A percentile compares a stretch with the other conserved stretches of the same genome.
Evolutionary conservation across 2,113 vertebrate species (phyloP).

Genomic region (Bambusicola thoracicus): DNA sequence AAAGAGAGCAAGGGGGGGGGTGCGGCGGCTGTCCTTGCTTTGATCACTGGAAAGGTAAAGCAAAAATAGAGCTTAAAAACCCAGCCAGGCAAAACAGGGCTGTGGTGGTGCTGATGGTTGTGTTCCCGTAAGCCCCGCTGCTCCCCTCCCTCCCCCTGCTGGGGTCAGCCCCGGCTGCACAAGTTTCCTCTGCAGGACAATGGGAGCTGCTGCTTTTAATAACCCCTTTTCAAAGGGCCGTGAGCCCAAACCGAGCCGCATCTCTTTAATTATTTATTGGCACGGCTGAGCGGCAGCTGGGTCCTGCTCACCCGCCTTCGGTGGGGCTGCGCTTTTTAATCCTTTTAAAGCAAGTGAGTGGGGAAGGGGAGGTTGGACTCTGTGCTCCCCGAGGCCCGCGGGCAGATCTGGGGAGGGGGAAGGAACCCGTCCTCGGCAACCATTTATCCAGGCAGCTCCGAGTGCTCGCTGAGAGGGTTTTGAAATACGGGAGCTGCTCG

Average conservation of each 20-base stretch:
- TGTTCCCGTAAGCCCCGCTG: conserved; percentile 7
- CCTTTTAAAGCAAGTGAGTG: conserved; percentile 40
- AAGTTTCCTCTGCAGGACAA: conserved; percentile 37
- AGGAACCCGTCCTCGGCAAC: conserved; percentile 37
- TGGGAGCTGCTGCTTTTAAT: conserved; percentile 49
- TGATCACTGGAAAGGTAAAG: conserved; percentile 65
- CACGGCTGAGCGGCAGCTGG: conserved; percentile 64
- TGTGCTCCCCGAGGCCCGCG: background rate
- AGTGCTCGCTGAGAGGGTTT: conserved; percentile 7
- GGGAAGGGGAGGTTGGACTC: conserved; percentile 49
- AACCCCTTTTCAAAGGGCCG: conserved; percentile 51
- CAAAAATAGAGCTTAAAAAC: conserved; percentile 61
- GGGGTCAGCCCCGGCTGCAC: conserved; percentile 4
- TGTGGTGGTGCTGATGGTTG: conserved; percentile 27
- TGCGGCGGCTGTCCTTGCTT: conserved; percentile 47
- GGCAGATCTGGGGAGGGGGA: conserved; percentile 9
- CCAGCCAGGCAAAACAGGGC: conserved; percentile 49
- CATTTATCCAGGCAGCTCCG: conserved; percentile 41
- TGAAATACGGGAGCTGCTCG: conserved; percentile 41
- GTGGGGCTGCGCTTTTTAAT: conserved; percentile 54
- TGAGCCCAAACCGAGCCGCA: conserved; percentile 21
- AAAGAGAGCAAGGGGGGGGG: background rate
- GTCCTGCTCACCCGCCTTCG: conserved; percentile 15
- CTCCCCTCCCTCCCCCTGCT: background rate
- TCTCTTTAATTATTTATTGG: conserved; percentile 73